Base-by-base conservation (phyloP, 2,797 vertebrate species). In the Dallia pectoralis region DNA sequence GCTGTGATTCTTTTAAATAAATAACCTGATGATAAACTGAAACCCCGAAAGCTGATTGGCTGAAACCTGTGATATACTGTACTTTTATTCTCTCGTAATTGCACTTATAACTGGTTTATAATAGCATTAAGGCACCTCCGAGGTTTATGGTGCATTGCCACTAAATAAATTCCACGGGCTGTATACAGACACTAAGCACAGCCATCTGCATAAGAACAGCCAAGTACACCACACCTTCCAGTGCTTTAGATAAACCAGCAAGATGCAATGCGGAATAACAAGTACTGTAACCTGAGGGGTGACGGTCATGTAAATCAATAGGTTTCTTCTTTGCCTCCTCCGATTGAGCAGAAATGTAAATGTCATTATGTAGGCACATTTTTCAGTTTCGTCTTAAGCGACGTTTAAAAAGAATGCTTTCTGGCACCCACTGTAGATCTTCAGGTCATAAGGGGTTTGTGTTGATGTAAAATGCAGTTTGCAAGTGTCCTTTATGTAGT, bases 381-480 rank as follows among this genome's bases (percentile, higher is more conserved):
- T 51, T 73, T 85, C 81, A 84, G 76, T 85, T 72, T 77, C 65
- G 72, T 77, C 72, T 77, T 81, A 78, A 77, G 76, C 80, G 14
- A 66, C 25, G 67, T 79, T 66, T 82, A 86, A 85, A 81, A 84
- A 85, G 59, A 22, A 1, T 15, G 64, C 59, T 85, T 51, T 64
- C 85, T 87, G 87, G 86, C 89, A 90, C 85, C 78, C 74, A 61
- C 59, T 72, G 76, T 51, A 59, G 76, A 91, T 91, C 91, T 93
- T 91, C 90, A 91, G 89, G 90, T 80, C 85, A 90, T 89, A 85
- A 84, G 86, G 76, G 81, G 85, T 89, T 87, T 88, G 79, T 76
- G 84, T 86, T 91, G 86, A 92, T 89, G 74, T 69, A 67, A 64
- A 74, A 78, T 76, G 82, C 82, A 85, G 79, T n/a, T n/a, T n/a